Base-by-base conservation (phyloP, 2,797 vertebrate genomes). In the Carduelis carduelis region DNA sequence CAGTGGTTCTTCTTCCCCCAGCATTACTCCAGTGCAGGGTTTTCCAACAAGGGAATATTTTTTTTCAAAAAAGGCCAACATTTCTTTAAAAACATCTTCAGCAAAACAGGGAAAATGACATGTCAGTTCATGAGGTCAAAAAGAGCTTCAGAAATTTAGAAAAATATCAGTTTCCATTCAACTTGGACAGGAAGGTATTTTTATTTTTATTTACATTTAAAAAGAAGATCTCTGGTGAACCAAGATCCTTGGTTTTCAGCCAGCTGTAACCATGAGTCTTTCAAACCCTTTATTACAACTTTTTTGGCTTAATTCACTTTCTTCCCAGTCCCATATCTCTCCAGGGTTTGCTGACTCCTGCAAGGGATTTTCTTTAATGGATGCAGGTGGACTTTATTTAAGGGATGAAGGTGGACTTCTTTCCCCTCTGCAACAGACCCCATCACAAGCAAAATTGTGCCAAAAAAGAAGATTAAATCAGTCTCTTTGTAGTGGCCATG, bases 191-290 rank as follows among this genome's bases (percentile, higher is more conserved):
- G 41, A 60, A 87, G 20, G 10, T 79, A 32, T 70, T 86, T 94
- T 87, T 72, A 71, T 93, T 94, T 95, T 89, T 87, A 83, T 95
- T 95, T 95, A 53, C 0, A 0, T 44, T 59, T 3, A 24, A 87
- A 79, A 28, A 84, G 39, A 94, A 55, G 26, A 65, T 64, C 24
- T 86, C 89, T 83, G 82, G 82, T 93, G 65, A 91, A 83, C 83
- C 26, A 0, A 91, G 78, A 83, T 14, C 41, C 20, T 61, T 78
- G 69, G 14, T 46, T 83, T 78, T 78, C 57, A 72, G 46, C 16
- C 83, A 81, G 55, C 18, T 78, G 74, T 64, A 83, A 86, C 68
- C 72, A 57, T 43, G 34, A 89, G 6, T 27, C 34, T 72, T 46
- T 19, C 70, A 94, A 92, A 80, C 71, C 56, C 14, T 39, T 68